Conservation (phyloP, 2,113 vertebrate species). For the Chloropsis cyanopogon region DNA sequence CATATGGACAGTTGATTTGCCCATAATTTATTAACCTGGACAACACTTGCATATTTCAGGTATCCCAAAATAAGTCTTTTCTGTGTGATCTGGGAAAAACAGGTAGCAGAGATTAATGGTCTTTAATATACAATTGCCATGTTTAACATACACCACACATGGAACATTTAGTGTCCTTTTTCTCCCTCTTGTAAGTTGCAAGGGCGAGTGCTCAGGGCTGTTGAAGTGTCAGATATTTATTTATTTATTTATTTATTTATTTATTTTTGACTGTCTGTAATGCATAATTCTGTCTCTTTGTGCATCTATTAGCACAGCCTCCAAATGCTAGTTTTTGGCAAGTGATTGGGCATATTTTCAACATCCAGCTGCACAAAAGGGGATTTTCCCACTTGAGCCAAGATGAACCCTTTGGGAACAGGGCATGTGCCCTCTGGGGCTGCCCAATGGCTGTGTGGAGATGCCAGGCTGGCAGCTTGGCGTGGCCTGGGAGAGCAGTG, state of each 20-base stretch:
- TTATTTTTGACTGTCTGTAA: background rate
- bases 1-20: background rate
- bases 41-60: background rate
- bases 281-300: background rate
- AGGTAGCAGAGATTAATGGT: background rate
- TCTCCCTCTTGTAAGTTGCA: background rate
- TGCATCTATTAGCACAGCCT: background rate
- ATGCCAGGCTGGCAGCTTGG: accelerated
- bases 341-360: background rate
- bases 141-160: background rate
- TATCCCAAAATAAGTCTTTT: background rate
- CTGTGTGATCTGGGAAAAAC: background rate
- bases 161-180: background rate
- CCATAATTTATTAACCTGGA: background rate
- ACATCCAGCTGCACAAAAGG: background rate
- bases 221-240: background rate
- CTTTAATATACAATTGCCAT: background rate
- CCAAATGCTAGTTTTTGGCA: background rate
- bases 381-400: background rate
- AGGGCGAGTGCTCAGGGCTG: background rate
- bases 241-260: too few relatives aligned
- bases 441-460: accelerated
- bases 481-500: background rate
- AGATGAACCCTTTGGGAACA: background rate
- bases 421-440: background rate